These are phyloP conservation scores for Kryptolebias marmoratus DNA, from an alignment of 2,113 vertebrate species.

Conservation along the genomic window DNA sequence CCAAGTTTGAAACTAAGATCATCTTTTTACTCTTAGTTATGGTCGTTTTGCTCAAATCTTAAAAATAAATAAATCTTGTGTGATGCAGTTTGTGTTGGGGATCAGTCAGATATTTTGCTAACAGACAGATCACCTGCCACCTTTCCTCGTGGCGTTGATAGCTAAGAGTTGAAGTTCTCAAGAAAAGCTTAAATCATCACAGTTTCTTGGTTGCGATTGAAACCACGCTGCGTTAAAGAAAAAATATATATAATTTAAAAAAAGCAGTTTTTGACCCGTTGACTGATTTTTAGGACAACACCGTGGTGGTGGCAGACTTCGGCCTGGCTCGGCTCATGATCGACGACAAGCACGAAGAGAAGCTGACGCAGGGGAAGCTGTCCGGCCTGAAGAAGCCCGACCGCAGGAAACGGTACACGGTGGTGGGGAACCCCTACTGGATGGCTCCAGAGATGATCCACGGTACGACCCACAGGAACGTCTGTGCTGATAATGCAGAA, in stretches of 20 bases:
- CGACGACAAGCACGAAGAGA: conserved; percentile 88
- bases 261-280: background rate
- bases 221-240: too few species aligned
- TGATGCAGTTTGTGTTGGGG: too few species aligned
- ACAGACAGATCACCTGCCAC: too few species aligned
- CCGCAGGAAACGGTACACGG: conserved; percentile 94
- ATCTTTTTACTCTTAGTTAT: too few species aligned
- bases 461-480: conserved; percentile 77
- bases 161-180: too few species aligned
- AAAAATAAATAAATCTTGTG: too few species aligned
- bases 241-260: background rate
- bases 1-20: too few species aligned
- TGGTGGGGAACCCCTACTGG: conserved; percentile 99
- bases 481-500: background rate
- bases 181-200: too few species aligned
- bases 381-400: conserved; percentile 89
- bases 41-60: too few species aligned
- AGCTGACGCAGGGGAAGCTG: conserved; percentile 80
- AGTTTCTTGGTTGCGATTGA: too few species aligned
- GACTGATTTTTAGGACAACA: conserved; percentile 71
- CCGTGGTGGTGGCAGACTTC: conserved; percentile 95
- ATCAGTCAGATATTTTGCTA: too few species aligned
- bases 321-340: conserved; percentile 93
- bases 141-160: too few species aligned
- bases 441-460: conserved; percentile 99